A percentile compares a stretch with the other conserved stretches of the same genome.
phyloP scores from a whole-genome alignment of 2,113 vertebrate genomes.

The Drymodes brunneopygia region DNA sequence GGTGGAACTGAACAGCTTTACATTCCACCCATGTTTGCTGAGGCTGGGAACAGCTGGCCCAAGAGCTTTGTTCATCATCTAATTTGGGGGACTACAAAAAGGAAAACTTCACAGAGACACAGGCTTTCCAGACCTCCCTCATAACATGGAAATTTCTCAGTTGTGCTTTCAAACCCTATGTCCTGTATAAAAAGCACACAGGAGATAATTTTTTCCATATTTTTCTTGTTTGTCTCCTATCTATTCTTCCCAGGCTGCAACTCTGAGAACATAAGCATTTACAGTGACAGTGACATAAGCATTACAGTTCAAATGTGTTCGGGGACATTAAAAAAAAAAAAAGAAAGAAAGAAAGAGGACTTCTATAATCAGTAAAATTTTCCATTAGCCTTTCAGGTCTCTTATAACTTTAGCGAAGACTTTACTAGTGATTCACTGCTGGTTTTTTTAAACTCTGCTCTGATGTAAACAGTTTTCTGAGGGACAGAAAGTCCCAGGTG shows the following conservation, averaged over 20 bases:
- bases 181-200: conserved; percentile 3
- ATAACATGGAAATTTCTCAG: background rate
- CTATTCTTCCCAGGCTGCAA: background rate
- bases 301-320: background rate
- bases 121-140: background rate
- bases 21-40: background rate
- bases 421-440: background rate
- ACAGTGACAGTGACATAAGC: no score
- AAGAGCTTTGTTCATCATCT: background rate
- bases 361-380: background rate
- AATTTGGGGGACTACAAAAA: background rate
- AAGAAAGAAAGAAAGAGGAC: background rate
- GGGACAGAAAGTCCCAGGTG: background rate
- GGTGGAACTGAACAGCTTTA: background rate
- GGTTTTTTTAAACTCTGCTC: background rate
- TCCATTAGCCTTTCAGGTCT: background rate
- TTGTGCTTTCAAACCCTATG: background rate
- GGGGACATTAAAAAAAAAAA: background rate
- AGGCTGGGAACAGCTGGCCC: background rate
- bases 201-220: conserved; percentile 1
- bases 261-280: background rate
- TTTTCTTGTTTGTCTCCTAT: conserved; percentile 10
- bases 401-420: background rate
- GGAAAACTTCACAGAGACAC: background rate
- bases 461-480: background rate